Evolutionary conservation across 2,113 vertebrate genomes (phyloP).

Genomic region (Nycticorax nycticorax): DNA sequence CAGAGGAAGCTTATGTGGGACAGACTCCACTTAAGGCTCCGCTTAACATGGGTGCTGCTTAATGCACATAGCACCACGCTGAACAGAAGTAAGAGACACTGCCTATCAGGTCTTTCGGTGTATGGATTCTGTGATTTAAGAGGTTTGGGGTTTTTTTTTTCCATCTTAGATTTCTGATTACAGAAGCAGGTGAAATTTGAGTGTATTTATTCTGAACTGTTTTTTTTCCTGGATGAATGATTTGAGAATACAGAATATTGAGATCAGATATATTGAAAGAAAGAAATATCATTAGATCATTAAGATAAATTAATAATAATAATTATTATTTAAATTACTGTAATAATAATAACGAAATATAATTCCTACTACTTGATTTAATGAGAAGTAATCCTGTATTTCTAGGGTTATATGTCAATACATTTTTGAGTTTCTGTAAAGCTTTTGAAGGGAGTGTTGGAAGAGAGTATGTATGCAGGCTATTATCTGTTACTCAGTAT

Average conservation of each 20-base stretch:
- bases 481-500: not conserved
- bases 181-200: not conserved
- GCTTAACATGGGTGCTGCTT: not conserved
- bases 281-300: not conserved
- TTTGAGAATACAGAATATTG: not conserved
- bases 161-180: not conserved
- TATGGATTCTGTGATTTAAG: not conserved
- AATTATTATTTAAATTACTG: not conserved
- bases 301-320: not conserved
- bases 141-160: not conserved
- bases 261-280: not conserved
- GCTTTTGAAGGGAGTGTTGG: not conserved
- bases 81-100: not conserved
- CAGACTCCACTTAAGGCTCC: not conserved
- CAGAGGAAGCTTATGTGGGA: not conserved
- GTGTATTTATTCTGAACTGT: not conserved
- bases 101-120: not conserved
- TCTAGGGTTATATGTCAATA: not conserved
- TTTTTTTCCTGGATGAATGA: not conserved
- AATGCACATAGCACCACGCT: rapidly evolving
- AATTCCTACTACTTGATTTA: not conserved
- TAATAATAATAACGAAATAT: not conserved
- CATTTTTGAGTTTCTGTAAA: not conserved
- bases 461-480: not conserved
- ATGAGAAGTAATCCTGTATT: not conserved